Conservation (phyloP, 2,113 vertebrate species). For the Sylvietta virens region DNA sequence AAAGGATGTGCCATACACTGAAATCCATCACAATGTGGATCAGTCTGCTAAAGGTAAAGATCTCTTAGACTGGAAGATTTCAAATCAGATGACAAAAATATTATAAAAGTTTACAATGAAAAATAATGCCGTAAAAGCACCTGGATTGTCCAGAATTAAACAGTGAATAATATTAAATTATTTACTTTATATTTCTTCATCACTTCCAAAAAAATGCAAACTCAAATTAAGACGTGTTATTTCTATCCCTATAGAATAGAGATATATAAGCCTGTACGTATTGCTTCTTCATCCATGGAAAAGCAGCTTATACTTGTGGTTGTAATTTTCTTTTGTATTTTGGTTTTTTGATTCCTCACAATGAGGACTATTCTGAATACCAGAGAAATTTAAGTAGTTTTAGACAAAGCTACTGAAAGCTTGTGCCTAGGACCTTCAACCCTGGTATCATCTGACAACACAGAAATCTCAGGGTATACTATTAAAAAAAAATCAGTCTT, state of each 20-base stretch:
- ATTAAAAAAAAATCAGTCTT: neutral
- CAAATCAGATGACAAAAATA: neutral
- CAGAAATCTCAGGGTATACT: neutral
- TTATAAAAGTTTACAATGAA: neutral
- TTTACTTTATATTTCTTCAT: neutral
- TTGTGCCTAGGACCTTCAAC: neutral
- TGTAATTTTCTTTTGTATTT: neutral
- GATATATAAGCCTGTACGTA: neutral
- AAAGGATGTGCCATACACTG: neutral
- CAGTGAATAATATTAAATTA: neutral
- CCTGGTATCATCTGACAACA: neutral
- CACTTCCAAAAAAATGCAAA: neutral
- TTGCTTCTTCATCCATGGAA: neutral
- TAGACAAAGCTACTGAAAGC: neutral
- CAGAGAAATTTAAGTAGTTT: neutral
- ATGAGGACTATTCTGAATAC: neutral
- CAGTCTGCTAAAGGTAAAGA: neutral
- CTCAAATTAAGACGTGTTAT: accelerated
- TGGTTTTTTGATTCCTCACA: neutral
- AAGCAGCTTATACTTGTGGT: neutral
- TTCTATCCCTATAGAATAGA: neutral
- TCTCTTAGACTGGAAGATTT: neutral
- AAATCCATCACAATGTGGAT: neutral
- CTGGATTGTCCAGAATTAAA: neutral
- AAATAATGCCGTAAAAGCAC: neutral